Conservation (phyloP, 2,113 vertebrate species). For the Gallinago undulata region DNA sequence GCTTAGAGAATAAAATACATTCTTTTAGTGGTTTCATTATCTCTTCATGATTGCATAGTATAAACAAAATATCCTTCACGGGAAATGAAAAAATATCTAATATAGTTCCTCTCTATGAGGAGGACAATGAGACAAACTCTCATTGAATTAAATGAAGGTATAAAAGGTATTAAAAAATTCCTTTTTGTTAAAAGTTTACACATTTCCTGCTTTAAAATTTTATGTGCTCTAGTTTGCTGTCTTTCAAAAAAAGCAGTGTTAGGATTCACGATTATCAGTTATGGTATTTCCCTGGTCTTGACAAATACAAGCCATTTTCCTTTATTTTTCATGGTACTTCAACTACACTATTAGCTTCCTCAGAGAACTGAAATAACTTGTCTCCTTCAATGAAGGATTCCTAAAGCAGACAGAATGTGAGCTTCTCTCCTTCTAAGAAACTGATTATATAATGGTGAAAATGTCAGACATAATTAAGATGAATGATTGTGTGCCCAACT, state of each 20-base stretch:
- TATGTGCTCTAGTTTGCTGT: neutral
- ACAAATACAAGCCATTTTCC: neutral
- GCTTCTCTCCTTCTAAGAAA: constrained; percentile 42
- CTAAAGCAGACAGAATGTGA: constrained; percentile 31
- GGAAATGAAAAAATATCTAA: neutral
- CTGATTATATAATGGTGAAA: constrained; percentile 12
- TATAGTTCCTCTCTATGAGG: neutral
- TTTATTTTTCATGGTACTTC: constrained; percentile 7
- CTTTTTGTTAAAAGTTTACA: neutral
- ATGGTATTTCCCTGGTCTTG: neutral
- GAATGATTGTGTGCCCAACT: constrained; percentile 40
- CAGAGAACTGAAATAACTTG: neutral
- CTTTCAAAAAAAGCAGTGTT: neutral
- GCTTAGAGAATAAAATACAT: neutral
- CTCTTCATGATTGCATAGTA: neutral
- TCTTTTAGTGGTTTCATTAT: neutral
- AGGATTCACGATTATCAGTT: neutral
- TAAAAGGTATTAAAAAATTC: neutral
- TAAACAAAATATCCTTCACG: neutral
- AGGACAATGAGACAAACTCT: neutral
- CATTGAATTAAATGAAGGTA: neutral
- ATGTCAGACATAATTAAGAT: constrained; percentile 69
- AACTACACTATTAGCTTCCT: neutral
- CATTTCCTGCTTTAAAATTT: neutral
- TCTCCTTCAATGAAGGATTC: constrained; percentile 46